phyloP scores from a whole-genome alignment of 2,797 vertebrate genomes.

The Morelia viridis region DNA sequence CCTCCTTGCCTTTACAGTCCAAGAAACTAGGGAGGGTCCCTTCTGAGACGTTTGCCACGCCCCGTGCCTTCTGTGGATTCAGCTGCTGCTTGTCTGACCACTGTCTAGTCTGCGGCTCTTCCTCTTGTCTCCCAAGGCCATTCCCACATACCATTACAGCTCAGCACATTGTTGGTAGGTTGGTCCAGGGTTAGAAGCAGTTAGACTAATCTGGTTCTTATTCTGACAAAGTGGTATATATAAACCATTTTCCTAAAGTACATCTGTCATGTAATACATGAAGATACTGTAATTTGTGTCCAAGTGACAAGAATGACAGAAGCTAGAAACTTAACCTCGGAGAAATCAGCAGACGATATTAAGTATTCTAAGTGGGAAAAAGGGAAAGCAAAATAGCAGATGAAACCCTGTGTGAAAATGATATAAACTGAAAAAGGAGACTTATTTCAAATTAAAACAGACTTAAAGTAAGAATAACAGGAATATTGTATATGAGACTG shows the following conservation, averaged over 20 bases:
- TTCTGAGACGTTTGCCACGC: not conserved
- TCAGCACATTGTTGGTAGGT: not conserved
- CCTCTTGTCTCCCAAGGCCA: not conserved
- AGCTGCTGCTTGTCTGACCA: not conserved
- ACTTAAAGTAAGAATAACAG: no score
- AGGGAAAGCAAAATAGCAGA: not conserved
- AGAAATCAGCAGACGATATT: not conserved
- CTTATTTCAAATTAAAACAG: no score
- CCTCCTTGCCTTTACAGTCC: not conserved
- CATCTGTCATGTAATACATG: not conserved
- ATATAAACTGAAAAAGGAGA: no score
- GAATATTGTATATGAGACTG: no score
- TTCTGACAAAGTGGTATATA: not conserved
- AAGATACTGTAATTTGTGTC: not conserved
- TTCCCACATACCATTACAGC: not conserved
- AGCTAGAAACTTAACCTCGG: not conserved
- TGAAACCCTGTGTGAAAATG: not conserved
- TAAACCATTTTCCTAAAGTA: not conserved
- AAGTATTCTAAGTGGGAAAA: not conserved
- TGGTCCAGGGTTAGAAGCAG: not conserved
- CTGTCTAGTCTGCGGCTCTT: not conserved
- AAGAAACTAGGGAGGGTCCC: not conserved
- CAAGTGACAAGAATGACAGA: not conserved
- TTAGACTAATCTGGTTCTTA: not conserved
- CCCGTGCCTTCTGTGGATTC: not conserved